These are phyloP conservation scores for Megalonaias nervosa DNA, from an alignment of 1,140 invertebrate species.

Conservation along the genomic window DNA sequence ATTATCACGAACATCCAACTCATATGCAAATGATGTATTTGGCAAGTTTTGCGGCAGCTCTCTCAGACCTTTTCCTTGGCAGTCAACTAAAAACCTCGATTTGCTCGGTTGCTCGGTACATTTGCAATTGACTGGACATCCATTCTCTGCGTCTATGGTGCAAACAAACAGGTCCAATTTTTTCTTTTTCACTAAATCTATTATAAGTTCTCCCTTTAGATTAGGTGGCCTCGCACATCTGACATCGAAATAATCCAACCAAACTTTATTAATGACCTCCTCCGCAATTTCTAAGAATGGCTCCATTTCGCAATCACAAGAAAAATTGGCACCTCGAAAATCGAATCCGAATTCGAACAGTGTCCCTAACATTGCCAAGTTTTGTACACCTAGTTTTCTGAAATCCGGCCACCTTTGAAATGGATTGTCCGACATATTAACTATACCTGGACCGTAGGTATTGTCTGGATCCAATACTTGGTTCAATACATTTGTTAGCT, in stretches of 20 bases:
- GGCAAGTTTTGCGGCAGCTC: too few species aligned
- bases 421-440: neutral
- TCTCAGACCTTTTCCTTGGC: too few species aligned
- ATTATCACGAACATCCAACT: too few species aligned
- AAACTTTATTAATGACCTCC: neutral
- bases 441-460: constrained; percentile 26
- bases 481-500: constrained; percentile 1
- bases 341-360: constrained; percentile 16
- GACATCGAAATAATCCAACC: constrained; percentile 15
- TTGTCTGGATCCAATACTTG: neutral
- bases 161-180: too few species aligned
- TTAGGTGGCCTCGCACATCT: constrained; percentile 7
- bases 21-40: too few species aligned
- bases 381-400: constrained; percentile 5
- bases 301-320: constrained; percentile 26
- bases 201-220: neutral
- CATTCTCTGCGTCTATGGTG: too few species aligned
- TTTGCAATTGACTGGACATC: too few species aligned
- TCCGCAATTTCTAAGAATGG: constrained; percentile 10
- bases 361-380: constrained; percentile 6
- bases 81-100: too few species aligned
- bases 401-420: constrained; percentile 19
- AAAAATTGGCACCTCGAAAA: constrained; percentile 4
- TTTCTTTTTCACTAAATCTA: neutral
- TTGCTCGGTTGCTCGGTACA: too few species aligned